Evolutionary conservation across 2,797 vertebrate species (phyloP), one percentile per base, ranked within the genome.

Genomic region (Rhynchotus rufescens): DNA sequence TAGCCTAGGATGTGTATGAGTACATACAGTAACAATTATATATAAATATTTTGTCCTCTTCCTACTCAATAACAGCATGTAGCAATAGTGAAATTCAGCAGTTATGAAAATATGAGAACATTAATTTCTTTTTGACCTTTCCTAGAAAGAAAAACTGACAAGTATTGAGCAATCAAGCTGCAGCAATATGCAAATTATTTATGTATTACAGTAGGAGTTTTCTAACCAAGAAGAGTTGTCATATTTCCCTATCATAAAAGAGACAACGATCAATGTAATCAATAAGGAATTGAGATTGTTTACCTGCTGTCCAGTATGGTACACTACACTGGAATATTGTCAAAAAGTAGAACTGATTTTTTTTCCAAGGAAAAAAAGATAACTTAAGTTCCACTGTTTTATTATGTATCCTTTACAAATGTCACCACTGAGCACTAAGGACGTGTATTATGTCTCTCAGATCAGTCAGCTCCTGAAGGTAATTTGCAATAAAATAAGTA

Each of bases 111-210:
- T 92, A 72, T 45, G 54, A 94, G 72, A 89, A 83, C 57, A 84
- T 68, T 89, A 86, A 42, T 89, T 93, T 88, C 61, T 80, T 88
- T 84, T 72, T 94, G 86, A 94, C 89, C 89, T 90, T 91, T 64
- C 73, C 79, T 91, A 80, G 72, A 92, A 94, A 78, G 62, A 84
- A 79, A 74, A 90, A 78, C 72, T 94, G 75, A 80, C 73, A 68
- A 66, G 91, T 78, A 94, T 6, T 88, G 86, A 95, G 88, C 72
- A 92, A 81, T 96, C 69, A 93, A 86, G 54, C 81, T 88, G 81
- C 45, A 88, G 42, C 56, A 88, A 75, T 88, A 59, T 15, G 56
- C 60, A 26, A 45, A 90, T 78, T 83, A 83, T 88, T 84, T 87
- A 66, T 88, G 79, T 90, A 88, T 32, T 1, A 0, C 28, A 90